These are phyloP conservation scores for Uria lomvia DNA, from an alignment of 2,113 vertebrate species.

Conservation along the genomic window DNA sequence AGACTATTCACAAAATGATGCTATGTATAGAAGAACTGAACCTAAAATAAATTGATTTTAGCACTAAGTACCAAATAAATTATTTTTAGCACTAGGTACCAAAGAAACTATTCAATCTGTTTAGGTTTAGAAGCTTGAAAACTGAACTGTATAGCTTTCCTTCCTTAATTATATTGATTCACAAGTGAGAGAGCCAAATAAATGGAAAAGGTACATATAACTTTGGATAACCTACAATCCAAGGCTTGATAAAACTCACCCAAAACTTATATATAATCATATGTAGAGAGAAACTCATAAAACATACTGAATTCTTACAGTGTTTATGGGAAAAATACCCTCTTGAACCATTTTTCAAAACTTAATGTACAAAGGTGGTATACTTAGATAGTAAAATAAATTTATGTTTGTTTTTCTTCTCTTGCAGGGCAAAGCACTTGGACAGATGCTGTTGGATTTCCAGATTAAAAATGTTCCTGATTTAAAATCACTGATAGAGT, in stretches of 20 bases:
- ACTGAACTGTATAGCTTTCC: not conserved
- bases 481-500: constrained; percentile 83
- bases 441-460: constrained; percentile 88
- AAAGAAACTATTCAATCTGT: not conserved
- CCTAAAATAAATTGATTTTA: not conserved
- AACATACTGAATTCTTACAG: not conserved
- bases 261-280: not conserved
- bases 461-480: constrained; percentile 82
- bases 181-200: not conserved
- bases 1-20: not conserved
- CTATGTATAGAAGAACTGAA: not conserved
- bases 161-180: not conserved
- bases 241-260: not conserved
- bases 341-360: not conserved
- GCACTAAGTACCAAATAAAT: not conserved
- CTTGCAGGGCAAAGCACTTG: constrained; percentile 83
- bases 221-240: not conserved
- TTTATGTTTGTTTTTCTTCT: not conserved
- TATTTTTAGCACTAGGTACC: not conserved
- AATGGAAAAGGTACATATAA: not conserved
- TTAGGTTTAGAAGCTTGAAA: not conserved
- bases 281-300: not conserved
- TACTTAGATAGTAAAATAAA: not conserved
- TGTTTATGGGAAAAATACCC: not conserved
- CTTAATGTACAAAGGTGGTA: not conserved